These are phyloP conservation scores for Papilio machaon DNA, from an alignment of 1,140 invertebrate genomes.

Conservation along the genomic window DNA sequence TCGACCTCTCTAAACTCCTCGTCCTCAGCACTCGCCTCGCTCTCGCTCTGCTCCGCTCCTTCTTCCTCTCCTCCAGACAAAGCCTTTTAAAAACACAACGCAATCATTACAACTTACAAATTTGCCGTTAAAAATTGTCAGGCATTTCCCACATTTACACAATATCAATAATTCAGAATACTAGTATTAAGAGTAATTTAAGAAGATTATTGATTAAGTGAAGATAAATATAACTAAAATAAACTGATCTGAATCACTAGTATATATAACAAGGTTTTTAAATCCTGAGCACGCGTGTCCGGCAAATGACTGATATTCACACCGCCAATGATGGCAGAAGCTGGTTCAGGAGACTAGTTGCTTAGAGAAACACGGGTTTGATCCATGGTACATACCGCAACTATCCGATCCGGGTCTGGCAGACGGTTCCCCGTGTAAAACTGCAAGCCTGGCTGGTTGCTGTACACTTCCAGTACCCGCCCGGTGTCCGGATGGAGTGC, in stretches of 20 bases:
- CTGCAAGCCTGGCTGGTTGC: constrained; percentile 94
- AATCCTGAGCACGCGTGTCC: too few relatives aligned
- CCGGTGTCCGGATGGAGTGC: constrained; percentile 87
- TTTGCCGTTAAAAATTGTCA: background rate
- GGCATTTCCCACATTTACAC: background rate
- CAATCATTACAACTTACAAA: constrained; percentile 21
- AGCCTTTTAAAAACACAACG: constrained; percentile 23
- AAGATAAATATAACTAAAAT: background rate
- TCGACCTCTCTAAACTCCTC: constrained; percentile 45
- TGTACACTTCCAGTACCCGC: constrained; percentile 88
- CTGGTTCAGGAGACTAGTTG: background rate
- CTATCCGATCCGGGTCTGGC: constrained; percentile 82
- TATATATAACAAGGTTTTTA: too few relatives aligned
- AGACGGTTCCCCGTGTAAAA: constrained; percentile 94
- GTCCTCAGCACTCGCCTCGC: constrained; percentile 54
- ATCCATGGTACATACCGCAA: constrained; percentile 54
- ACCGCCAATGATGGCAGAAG: too few relatives aligned
- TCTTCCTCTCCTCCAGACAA: constrained; percentile 36
- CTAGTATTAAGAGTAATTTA: background rate
- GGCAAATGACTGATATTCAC: too few relatives aligned
- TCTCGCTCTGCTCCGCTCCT: constrained; percentile 54
- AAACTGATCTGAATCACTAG: background rate
- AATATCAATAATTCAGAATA: background rate
- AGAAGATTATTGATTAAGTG: background rate
- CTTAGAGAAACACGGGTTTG: background rate